Base-by-base conservation (phyloP, 92 coral and sea anemone species). In the Phenganax subtilis region DNA sequence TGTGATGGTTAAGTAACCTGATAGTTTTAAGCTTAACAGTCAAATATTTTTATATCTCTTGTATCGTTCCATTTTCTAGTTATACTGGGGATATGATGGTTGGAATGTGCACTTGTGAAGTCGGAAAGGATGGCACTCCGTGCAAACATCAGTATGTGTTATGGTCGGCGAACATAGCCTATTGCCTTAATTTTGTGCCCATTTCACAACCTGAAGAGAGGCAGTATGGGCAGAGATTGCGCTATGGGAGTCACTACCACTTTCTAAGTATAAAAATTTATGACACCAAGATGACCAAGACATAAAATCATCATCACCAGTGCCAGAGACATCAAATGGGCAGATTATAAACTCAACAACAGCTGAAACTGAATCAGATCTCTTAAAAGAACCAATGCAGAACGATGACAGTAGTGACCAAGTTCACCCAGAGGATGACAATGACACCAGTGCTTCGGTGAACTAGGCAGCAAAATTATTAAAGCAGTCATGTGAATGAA, bases 201-300 rank as follows among this genome's bases (percentile, higher is more conserved):
- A 59, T 89, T 9, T 57, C 75, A n/a, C 71, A 82, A 17, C 89
- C 91, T 72, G 57, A 86, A 10, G 74, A 71, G 9, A 73, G 89
- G 57, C 87, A 89, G 54, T 86, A 80, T 67, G 80, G 60, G 91
- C 89, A 20, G 72, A 87, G 89, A 67, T 89, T 57, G 90, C 91
- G 6, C 86, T 86, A 25, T 89, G 82, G 69, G 51, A 88, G 44
- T 72, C 91, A 57, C 59, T 88, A 51, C 87, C 87, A 47, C 75
- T 88, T 53, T 83, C 89, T 51, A 55, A 53, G 51, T 88, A 88
- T 74, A 74, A 76, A 51, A 54, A 66, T 69, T 57, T 88, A 57
- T 76, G 90, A 7, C 31, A 71, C 81, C 55, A 64, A 73, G 56
- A 75, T 57, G 51, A 53, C 58, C 76, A 17, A 54, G 25, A 20